Conservation (phyloP, 2,888 invertebrate genomes). For the Dascillus cervinus region DNA sequence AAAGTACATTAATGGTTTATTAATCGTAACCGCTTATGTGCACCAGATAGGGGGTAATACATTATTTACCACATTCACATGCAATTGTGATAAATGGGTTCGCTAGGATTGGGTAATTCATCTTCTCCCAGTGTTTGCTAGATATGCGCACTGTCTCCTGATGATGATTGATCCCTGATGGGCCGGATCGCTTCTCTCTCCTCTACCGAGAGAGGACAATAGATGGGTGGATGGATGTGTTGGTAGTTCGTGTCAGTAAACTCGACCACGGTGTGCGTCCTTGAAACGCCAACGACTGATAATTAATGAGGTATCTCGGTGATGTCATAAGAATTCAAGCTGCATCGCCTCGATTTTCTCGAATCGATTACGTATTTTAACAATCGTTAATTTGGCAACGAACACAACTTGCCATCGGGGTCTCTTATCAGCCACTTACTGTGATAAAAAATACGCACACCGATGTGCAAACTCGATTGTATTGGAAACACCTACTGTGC, state of each 20-base stretch:
- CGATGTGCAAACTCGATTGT: too few species aligned
- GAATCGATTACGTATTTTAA: too few species aligned
- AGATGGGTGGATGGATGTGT: constrained; percentile 25
- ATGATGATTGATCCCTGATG: constrained; percentile 18
- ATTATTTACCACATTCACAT: constrained; percentile 15
- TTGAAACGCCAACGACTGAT: constrained; percentile 42
- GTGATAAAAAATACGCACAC: too few species aligned
- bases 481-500: too few species aligned
- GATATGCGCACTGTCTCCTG: constrained; percentile 15
- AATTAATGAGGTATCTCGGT: constrained; percentile 33
- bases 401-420: too few species aligned
- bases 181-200: too few species aligned
- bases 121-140: constrained; percentile 14
- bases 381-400: too few species aligned
- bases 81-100: constrained; percentile 17
- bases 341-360: too few species aligned
- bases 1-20: constrained; percentile 12
- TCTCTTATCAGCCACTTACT: too few species aligned
- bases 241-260: constrained; percentile 26
- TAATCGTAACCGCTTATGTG: constrained; percentile 9
- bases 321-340: too few species aligned
- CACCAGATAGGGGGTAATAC: constrained; percentile 10
- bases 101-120: constrained; percentile 15
- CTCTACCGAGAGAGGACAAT: too few species aligned
- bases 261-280: constrained; percentile 38